Conservation (phyloP, 2,113 vertebrate species). For the Tursiops truncatus region DNA sequence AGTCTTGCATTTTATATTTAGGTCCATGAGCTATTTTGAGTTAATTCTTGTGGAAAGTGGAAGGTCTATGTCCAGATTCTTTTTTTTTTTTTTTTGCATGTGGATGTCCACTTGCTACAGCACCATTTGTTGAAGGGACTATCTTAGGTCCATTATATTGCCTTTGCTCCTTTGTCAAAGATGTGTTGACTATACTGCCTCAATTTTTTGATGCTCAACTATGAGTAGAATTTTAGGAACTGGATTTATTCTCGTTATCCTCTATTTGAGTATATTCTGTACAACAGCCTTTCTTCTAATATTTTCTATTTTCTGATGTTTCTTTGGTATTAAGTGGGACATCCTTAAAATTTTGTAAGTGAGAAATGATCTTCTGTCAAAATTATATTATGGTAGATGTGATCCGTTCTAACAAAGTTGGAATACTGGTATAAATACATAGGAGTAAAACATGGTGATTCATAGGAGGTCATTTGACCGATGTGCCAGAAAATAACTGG, state of each 20-base stretch:
- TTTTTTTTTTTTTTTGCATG: not conserved
- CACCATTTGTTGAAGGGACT: not conserved
- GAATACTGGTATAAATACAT: not conserved
- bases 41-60: too few relatives aligned
- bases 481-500: not conserved
- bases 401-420: not conserved
- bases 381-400: not conserved
- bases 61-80: too few relatives aligned
- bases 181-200: not conserved
- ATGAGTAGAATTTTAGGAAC: not conserved
- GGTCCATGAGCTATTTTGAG: too few relatives aligned
- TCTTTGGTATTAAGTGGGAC: not conserved
- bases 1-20: too few relatives aligned
- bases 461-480: not conserved
- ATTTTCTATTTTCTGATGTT: not conserved
- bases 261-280: not conserved
- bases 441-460: not conserved
- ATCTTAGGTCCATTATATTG: not conserved
- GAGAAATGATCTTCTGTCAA: not conserved
- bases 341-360: constrained; percentile 43
- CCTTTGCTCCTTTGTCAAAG: not conserved
- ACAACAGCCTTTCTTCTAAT: not conserved
- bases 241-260: not conserved
- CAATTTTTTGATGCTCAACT: not conserved
- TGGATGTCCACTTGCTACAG: not conserved